Percentiles rank a stretch among this genome's conserved stretches.
phyloP scores from a whole-genome alignment of 2,113 vertebrate genomes.

The Vanacampus margaritifer region DNA sequence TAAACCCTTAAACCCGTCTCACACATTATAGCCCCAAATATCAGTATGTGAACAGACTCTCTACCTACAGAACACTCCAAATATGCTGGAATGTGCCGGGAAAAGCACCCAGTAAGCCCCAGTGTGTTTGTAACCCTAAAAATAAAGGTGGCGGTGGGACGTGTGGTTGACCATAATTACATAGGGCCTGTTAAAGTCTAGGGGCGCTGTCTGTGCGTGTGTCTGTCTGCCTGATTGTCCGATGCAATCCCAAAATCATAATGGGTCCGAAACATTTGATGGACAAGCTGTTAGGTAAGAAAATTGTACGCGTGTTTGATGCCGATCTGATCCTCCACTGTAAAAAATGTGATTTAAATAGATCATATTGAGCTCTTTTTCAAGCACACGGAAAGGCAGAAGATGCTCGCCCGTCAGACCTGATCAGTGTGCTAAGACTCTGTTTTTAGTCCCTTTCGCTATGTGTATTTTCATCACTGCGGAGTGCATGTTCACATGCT shows the following conservation, averaged over 20 bases:
- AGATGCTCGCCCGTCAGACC: conserved; percentile 28
- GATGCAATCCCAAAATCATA: conserved; percentile 37
- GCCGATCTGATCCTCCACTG: neutral
- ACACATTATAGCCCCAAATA: neutral
- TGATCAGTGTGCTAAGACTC: conserved; percentile 37
- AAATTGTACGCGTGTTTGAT: conserved; percentile 1
- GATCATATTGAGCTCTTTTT: neutral
- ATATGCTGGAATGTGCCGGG: conserved; percentile 64
- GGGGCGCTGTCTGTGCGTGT: conserved; percentile 64
- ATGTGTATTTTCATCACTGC: conserved; percentile 63
- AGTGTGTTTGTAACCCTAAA: conserved; percentile 72
- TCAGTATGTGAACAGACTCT: neutral
- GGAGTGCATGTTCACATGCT: conserved; percentile 58
- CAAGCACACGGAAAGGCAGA: neutral
- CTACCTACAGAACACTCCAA: conserved; percentile 63
- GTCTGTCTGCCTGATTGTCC: conserved; percentile 59
- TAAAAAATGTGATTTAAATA: neutral
- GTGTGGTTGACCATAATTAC: conserved; percentile 77
- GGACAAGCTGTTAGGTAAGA: conserved; percentile 49
- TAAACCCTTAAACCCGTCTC: conserved; percentile 2
- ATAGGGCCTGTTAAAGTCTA: conserved; percentile 69
- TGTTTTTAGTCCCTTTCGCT: conserved; percentile 50
- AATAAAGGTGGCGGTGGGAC: conserved; percentile 72
- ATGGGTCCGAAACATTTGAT: conserved; percentile 50
- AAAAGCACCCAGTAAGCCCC: conserved; percentile 54